Conservation (phyloP, 2,797 vertebrate genomes). For the Arrhamphus sclerolepis region DNA sequence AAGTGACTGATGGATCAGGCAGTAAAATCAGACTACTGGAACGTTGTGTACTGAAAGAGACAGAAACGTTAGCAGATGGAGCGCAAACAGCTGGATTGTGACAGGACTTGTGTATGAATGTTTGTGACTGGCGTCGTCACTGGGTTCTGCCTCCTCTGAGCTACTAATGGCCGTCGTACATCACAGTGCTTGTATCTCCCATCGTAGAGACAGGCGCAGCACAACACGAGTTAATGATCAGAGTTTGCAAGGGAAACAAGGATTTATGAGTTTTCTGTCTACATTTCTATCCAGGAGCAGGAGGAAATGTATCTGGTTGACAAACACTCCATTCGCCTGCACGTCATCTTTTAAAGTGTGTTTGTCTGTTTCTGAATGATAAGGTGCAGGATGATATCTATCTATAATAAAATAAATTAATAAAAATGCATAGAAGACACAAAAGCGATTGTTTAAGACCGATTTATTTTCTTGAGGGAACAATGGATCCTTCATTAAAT, state of each 20-base stretch:
- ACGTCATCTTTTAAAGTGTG: slow-evolving; percentile 22
- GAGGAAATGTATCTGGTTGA: slow-evolving; percentile 43
- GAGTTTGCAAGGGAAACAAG: slow-evolving; percentile 74
- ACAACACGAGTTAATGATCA: slow-evolving; percentile 70
- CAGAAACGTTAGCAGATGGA: slow-evolving; percentile 40
- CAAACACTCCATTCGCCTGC: slow-evolving; percentile 30
- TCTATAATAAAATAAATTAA: no score
- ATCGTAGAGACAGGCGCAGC: slow-evolving; percentile 51
- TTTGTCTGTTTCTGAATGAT: slow-evolving; percentile 39
- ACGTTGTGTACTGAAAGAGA: slow-evolving; percentile 33
- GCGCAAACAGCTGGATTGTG: slow-evolving; percentile 30
- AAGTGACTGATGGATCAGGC: slow-evolving; percentile 31
- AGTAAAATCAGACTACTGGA: slow-evolving; percentile 40
- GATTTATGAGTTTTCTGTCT: slow-evolving; percentile 61
- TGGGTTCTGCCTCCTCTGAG: slow-evolving; percentile 58
- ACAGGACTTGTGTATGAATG: slow-evolving; percentile 34
- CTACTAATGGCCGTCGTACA: slow-evolving; percentile 72
- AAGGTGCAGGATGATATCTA: slow-evolving; percentile 6
- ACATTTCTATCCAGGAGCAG: slow-evolving; percentile 26
- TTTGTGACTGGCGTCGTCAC: slow-evolving; percentile 60
- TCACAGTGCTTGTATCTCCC: slow-evolving; percentile 63
- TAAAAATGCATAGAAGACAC: background rate
- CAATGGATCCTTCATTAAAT: slow-evolving; percentile 76
- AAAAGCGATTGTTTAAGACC: slow-evolving; percentile 22
- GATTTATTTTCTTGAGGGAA: slow-evolving; percentile 72